These are phyloP conservation scores for Apaloderma vittatum DNA, from an alignment of 2,113 vertebrate species.

Conservation along the genomic window DNA sequence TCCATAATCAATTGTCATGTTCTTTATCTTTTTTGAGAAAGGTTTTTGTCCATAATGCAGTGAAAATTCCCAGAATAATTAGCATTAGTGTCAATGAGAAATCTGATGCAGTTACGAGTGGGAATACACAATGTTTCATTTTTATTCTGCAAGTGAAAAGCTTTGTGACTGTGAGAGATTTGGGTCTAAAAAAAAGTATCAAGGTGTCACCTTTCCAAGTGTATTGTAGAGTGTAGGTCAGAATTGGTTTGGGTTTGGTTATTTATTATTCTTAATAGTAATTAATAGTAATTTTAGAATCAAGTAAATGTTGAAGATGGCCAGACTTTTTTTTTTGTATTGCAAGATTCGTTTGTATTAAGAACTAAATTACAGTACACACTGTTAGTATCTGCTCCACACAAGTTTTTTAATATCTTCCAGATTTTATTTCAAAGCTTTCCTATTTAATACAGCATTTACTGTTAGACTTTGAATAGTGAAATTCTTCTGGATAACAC, in stretches of 20 bases:
- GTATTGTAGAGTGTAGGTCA: background rate
- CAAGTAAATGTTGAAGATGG: background rate
- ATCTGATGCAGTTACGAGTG: background rate
- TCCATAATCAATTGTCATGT: background rate
- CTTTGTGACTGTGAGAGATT: background rate
- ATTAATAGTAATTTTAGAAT: background rate
- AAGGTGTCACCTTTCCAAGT: background rate
- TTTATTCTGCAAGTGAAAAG: background rate
- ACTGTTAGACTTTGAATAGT: background rate
- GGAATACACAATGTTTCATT: background rate
- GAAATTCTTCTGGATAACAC: background rate
- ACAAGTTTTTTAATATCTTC: background rate
- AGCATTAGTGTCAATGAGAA: background rate
- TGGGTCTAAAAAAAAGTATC: background rate
- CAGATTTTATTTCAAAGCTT: background rate
- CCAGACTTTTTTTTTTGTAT: background rate
- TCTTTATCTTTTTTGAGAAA: background rate
- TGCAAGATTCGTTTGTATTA: background rate
- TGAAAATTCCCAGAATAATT: background rate
- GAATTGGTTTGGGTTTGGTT: background rate
- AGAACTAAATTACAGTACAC: background rate
- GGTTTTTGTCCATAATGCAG: background rate
- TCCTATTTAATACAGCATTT: background rate
- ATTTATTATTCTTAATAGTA: no score
- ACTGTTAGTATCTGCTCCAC: background rate